These are phyloP conservation scores for Caenorhabditis sulstoni DNA, from an alignment of 2,888 invertebrate species.

Conservation along the genomic window DNA sequence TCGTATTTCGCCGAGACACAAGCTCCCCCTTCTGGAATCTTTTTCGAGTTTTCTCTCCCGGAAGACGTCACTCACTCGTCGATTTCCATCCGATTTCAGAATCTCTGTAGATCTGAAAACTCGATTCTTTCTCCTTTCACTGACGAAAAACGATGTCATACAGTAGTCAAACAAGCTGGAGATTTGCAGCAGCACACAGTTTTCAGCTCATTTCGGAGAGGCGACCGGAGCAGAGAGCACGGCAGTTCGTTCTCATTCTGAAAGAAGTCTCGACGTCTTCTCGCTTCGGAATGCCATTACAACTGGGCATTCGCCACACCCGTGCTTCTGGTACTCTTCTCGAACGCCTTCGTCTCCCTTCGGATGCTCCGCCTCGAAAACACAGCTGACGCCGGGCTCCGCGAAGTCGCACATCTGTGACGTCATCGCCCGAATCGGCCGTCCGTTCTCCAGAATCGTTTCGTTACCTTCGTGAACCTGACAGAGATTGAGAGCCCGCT, in stretches of 20 bases:
- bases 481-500: neutral
- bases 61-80: neutral
- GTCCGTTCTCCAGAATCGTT: neutral
- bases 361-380: conserved; percentile 15
- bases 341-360: neutral
- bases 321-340: neutral
- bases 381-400: conserved; percentile 4
- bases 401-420: conserved; percentile 6
- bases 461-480: neutral
- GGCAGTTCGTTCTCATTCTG: neutral
- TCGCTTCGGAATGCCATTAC: too few relatives aligned
- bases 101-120: conserved; percentile 27
- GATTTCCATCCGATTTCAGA: conserved; percentile 15
- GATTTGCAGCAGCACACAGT: conserved; percentile 24
- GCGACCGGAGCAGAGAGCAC: neutral
- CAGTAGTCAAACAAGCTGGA: conserved; percentile 11
- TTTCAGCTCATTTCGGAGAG: neutral
- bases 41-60: neutral
- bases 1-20: conserved; percentile 11
- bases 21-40: conserved; percentile 4
- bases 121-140: too few relatives aligned
- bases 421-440: neutral
- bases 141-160: neutral
- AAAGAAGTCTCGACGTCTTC: neutral
- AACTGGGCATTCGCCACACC: conserved; percentile 21